Evolutionary conservation across 2,113 vertebrate species (phyloP).

Genomic region (Xyrauchen texanus): DNA sequence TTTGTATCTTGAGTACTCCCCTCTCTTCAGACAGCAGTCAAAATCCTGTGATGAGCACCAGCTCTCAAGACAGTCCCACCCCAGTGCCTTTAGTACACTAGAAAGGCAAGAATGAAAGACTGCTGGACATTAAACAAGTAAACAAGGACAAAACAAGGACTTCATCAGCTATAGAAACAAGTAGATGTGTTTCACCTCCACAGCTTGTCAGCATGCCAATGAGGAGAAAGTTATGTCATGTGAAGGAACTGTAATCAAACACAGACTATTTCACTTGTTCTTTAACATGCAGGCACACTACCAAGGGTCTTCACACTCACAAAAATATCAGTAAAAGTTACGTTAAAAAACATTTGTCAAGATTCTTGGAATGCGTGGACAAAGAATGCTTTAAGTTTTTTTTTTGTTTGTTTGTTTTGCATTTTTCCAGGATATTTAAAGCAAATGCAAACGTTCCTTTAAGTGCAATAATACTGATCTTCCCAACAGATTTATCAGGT

Average conservation of each 20-base stretch:
- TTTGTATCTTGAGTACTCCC: constrained; percentile 70
- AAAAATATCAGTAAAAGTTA: too few species aligned
- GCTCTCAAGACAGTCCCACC: constrained; percentile 52
- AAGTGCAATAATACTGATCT: not conserved
- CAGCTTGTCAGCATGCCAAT: constrained; percentile 29
- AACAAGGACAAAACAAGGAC: constrained; percentile 43
- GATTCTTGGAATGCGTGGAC: too few species aligned
- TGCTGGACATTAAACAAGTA: constrained; percentile 44
- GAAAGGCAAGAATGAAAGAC: constrained; percentile 32
- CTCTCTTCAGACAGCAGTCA: constrained; percentile 48
- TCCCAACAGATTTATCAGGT: not conserved
- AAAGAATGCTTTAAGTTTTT: too few species aligned
- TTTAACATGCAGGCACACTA: too few species aligned
- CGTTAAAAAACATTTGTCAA: too few species aligned
- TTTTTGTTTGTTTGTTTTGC: too few species aligned
- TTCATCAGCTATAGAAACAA: not conserved
- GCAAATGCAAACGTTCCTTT: not conserved
- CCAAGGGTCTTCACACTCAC: too few species aligned
- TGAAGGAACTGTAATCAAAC: not conserved
- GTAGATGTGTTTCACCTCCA: constrained; percentile 7
- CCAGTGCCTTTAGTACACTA: constrained; percentile 38
- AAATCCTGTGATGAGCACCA: constrained; percentile 48
- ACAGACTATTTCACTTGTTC: too few species aligned
- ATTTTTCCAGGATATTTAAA: not conserved
- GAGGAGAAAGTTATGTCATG: constrained; percentile 51